phyloP scores from a whole-genome alignment of 1,140 invertebrate species.

The Chionoecetes opilio region DNA sequence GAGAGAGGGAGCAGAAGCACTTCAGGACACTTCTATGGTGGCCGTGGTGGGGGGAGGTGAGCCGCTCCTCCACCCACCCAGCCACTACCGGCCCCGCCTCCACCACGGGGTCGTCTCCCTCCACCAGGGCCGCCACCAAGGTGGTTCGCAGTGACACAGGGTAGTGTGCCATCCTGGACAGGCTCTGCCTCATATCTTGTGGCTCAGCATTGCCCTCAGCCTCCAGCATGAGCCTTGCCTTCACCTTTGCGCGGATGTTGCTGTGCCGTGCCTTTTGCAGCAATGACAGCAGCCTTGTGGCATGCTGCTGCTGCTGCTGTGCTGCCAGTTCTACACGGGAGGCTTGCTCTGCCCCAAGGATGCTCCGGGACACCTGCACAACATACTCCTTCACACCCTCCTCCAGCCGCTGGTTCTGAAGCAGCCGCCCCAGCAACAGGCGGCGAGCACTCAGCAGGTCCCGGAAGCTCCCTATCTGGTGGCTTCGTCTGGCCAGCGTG shows the following conservation, averaged over 20 bases:
- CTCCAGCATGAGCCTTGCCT: conserved; percentile 57
- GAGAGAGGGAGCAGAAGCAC: background rate
- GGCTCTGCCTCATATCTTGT: background rate
- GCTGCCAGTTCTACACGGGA: conserved; percentile 1
- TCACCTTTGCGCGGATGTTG: background rate
- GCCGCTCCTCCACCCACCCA: conserved; percentile 30
- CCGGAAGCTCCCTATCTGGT: background rate
- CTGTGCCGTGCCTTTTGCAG: background rate
- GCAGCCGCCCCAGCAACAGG: background rate
- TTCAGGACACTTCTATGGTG: background rate
- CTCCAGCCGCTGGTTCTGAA: conserved; percentile 67
- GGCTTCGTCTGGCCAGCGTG: background rate
- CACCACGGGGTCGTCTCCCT: background rate
- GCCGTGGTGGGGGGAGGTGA: background rate
- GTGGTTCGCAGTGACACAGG: background rate
- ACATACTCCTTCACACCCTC: conserved; percentile 43
- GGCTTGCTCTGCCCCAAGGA: background rate
- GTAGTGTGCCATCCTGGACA: background rate
- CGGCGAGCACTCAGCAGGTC: conserved; percentile 53
- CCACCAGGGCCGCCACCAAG: background rate
- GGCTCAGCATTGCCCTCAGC: background rate
- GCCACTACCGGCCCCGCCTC: background rate
- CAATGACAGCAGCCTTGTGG: background rate
- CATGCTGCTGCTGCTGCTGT: conserved; percentile 41
- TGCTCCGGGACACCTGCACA: background rate